Base-by-base conservation (phyloP, 2,888 invertebrate species). In the Eristalis tenax region DNA sequence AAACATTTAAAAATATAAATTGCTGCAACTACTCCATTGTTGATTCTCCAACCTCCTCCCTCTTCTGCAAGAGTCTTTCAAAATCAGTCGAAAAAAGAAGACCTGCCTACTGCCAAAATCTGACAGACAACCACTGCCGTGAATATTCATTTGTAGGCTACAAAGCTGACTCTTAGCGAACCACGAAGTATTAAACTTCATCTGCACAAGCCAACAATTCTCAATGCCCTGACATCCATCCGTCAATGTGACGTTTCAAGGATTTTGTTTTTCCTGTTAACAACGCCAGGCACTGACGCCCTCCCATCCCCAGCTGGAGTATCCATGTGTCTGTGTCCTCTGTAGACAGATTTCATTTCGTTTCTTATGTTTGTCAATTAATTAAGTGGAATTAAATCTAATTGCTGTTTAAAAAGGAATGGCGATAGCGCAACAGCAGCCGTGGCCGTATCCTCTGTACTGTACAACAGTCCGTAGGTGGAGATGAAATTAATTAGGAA, bases 301-400 rank as follows among this genome's bases (percentile, higher is more conserved):
- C 61, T 63, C 43, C 43, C 32, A 22, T 63, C 40, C 50, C 26
- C 40, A 68, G 61, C 8, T 4, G 13, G 22, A 68, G 38, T 61
- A 61, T 15, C 22, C 10, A 26, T 74, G 23, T 59, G 15, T 26
- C 59, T 64, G 32, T 64, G 28, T 32, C 15, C 64, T 64, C 32
- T 59, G 38, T 18, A 70, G 70, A 59, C 59, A 50, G 28, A 76
- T 61, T 85, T 28, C 64, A 85, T 81, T 80, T 69, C 56, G 28
- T 76, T 78, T 83, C 86, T 75, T 87, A 64, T 87, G 71, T 79
- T 83, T 87, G 68, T 22, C 71, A 79, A 83, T 83, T 87, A 87
- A 87, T 87, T 87, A 83, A 80, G 73, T 80, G 83, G 79, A 80
- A 87, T 87, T 87, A 83, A 83, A 76, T 18, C 73, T 87, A 83